Conservation (phyloP, 2,113 vertebrate genomes). For the Odobenus rosmarus region DNA sequence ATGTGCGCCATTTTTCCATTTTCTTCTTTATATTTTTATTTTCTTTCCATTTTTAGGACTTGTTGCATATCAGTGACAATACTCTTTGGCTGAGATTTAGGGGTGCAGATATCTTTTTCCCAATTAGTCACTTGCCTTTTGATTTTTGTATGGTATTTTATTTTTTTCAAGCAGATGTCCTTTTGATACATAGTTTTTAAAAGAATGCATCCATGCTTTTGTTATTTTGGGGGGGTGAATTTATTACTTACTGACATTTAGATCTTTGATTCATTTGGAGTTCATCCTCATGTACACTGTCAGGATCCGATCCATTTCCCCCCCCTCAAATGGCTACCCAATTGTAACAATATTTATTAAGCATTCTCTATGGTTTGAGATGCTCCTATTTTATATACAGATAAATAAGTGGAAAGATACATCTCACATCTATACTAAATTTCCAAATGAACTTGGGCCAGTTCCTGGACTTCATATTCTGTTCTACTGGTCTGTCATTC, state of each 20-base stretch:
- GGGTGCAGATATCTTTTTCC: background rate
- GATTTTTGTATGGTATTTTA: background rate
- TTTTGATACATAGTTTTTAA: background rate
- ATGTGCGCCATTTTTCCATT: background rate
- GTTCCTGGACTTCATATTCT: background rate
- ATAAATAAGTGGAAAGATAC: background rate
- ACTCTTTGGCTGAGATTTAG: background rate
- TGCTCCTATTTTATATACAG: background rate
- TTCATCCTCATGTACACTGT: background rate
- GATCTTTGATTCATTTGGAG: background rate
- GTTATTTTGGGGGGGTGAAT: background rate
- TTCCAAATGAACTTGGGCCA: background rate
- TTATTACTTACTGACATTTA: background rate
- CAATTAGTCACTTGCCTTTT: background rate
- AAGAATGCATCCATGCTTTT: background rate
- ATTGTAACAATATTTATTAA: background rate
- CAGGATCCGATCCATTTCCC: background rate
- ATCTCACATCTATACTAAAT: background rate
- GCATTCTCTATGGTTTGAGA: background rate
- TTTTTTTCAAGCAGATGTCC: background rate
- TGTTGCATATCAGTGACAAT: background rate
- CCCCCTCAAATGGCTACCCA: background rate
- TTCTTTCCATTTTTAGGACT: background rate
- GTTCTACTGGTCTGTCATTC: background rate
- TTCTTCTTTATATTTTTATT: constrained; percentile 6